Evolutionary conservation across 2,797 vertebrate genomes (phyloP).

Genomic region (Triplophysa bombifrons): DNA sequence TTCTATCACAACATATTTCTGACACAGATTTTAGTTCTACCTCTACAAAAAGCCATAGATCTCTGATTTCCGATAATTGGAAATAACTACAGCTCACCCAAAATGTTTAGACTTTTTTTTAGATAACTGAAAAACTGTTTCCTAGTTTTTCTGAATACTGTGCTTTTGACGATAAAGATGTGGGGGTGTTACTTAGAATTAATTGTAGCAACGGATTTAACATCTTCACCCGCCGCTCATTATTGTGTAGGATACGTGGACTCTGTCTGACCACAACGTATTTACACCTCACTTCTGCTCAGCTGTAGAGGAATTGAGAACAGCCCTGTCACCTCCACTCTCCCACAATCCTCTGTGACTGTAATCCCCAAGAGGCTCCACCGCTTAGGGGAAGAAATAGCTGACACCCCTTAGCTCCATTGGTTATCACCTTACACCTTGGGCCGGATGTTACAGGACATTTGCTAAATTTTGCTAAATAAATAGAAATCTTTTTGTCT

Average conservation of each 20-base stretch:
- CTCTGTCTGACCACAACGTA: slow-evolving; percentile 17
- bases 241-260: slow-evolving; percentile 27
- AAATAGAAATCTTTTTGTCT: not conserved
- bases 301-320: slow-evolving; percentile 39
- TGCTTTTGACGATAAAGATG: not conserved
- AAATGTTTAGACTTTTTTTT: not conserved
- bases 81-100: not conserved
- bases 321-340: slow-evolving; percentile 58
- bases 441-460: slow-evolving; percentile 17
- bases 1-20: not conserved
- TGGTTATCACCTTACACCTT: slow-evolving; percentile 59
- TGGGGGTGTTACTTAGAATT: slow-evolving; percentile 17
- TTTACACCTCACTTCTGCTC: slow-evolving; percentile 42
- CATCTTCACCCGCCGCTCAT: slow-evolving; percentile 23
- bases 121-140: not conserved
- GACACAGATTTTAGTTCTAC: not conserved
- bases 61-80: not conserved
- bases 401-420: slow-evolving; percentile 56
- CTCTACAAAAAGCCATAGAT: not conserved
- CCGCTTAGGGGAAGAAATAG: slow-evolving; percentile 65
- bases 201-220: slow-evolving; percentile 31
- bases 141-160: not conserved
- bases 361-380: slow-evolving; percentile 59
- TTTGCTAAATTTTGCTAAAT: slow-evolving; percentile 43
- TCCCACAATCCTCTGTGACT: slow-evolving; percentile 66